A percentile compares a stretch with the other conserved stretches of the same genome.
Evolutionary conservation across 1,140 invertebrate genomes (phyloP).

Genomic region (Hylaeus anthracinus): DNA sequence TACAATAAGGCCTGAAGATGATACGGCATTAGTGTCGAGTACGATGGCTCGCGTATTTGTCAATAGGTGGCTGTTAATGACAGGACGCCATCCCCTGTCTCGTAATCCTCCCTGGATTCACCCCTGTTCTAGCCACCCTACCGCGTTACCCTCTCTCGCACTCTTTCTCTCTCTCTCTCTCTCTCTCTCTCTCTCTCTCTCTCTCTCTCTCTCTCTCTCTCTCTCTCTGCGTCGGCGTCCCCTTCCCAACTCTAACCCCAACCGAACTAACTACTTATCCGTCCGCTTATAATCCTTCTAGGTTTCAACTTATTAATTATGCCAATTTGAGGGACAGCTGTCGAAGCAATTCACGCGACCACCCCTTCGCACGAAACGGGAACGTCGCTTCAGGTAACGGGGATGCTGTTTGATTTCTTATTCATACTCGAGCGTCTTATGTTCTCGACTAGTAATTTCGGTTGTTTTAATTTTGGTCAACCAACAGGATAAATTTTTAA

Average conservation of each 20-base stretch:
- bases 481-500: too few species aligned
- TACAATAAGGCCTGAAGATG: slow-evolving; percentile 61
- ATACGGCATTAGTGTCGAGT: slow-evolving; percentile 65
- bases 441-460: too few species aligned
- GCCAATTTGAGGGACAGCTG: slow-evolving; percentile 44
- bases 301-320: slow-evolving; percentile 54
- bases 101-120: slow-evolving; percentile 45
- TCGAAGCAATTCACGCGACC: slow-evolving; percentile 24
- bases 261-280: slow-evolving; percentile 38
- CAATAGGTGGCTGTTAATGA: slow-evolving; percentile 69
- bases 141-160: slow-evolving; percentile 3
- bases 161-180: background rate
- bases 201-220: too few species aligned
- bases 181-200: too few species aligned
- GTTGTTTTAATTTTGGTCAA: too few species aligned
- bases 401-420: background rate
- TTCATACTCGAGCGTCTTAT: too few species aligned
- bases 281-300: slow-evolving; percentile 41
- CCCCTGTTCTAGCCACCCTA: slow-evolving; percentile 43
- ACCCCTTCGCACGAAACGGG: background rate
- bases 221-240: background rate
- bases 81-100: slow-evolving; percentile 53
- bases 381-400: background rate
- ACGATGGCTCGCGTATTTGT: slow-evolving; percentile 64
- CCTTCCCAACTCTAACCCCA: background rate